Evolutionary conservation across 2,797 vertebrate genomes (phyloP), one percentile per base, ranked within the genome.

Genomic region (Capromys pilorides): DNA sequence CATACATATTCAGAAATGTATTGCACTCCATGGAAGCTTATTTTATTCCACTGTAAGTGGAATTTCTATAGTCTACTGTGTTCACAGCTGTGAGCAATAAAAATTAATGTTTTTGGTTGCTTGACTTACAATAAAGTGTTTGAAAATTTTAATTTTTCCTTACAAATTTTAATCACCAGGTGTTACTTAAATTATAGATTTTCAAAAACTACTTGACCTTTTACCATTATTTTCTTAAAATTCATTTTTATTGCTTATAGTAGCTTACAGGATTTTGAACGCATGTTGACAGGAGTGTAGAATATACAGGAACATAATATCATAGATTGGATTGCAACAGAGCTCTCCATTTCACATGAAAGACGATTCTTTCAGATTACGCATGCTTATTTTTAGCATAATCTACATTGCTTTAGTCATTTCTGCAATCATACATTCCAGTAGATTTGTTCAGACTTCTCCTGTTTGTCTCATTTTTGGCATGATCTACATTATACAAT

Each of bases 81-180:
- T 88, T 96, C 96, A 89, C 83, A 96, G 94, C 88, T 95, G 67
- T 96, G 94, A 97, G 93, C 57, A 86, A 75, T 94, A 86, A 96
- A 97, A 98, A 97, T 97, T 97, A 97, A 97, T 97, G 91, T 84
- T 90, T 95, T 92, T 96, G 97, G 97, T 94, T 96, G 71, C 54
- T 95, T 97, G 82, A 96, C 96, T 97, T 93, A 67, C 95, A 97
- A 96, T 93, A 96, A 98, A 90, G 95, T 71, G 14, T 67, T 83
- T 75, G 84, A 61, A 80, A n/a, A 71, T 33, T 2, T 18, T 45
- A 18, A 10, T 54, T 33, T 83, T 95, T 57, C 91, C 6, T 45
- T 88, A 80, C 86, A 93, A 92, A 59, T 86, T 89, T 90, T 86
- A 97, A 75, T 96, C 73, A 92, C 67, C 12, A 83, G 31, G 78